Evolutionary conservation across 2,888 invertebrate species (phyloP), one percentile per base, ranked within the genome.

Genomic region (Stegophylla sp.): DNA sequence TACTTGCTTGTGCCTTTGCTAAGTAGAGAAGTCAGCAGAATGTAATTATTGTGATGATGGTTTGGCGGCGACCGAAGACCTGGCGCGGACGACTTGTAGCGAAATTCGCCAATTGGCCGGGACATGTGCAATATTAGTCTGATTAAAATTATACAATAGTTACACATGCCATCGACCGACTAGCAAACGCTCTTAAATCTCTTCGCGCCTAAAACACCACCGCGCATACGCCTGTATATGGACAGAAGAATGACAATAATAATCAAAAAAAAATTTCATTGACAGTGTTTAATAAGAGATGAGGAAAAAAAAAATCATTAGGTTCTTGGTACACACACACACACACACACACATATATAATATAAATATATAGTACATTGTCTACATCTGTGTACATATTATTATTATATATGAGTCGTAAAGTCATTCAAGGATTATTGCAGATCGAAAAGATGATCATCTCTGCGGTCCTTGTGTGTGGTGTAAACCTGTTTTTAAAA

Each of bases 71-170:
- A 7, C 20, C 13, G n/a, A 20, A 64, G 28, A 43, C 20, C 17
- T n/a, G n/a, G n/a, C n/a, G n/a, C 26, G 26, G 74, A 34, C n/a
- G 74, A 63, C 3, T 77, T 61, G 56, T 26, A 67, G 67, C 77
- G 15, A 48, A 15, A 23, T 51, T 45, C 59, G 61, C 71, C 48
- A 61, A 79, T 79, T 79, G 79, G 79, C 79, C 79, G 79, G 79
- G 79, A 79, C 79, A 79, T 79, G 79, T 79, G 79, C 79, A 79
- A 79, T 79, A 79, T 79, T 79, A 48, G 79, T 71, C 5, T 15
- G 34, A 69, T 69, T 2, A 41, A 20, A 51, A 43, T 28, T 26
- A 9, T 26, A 77, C 76, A 79, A 79, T 79, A 79, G 71, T 79
- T 79, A 34, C 79, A 79, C 79, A 71, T 51, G 61, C 71, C 79